Conservation (phyloP, 1,140 invertebrate genomes). For the Atta cephalotes region DNA sequence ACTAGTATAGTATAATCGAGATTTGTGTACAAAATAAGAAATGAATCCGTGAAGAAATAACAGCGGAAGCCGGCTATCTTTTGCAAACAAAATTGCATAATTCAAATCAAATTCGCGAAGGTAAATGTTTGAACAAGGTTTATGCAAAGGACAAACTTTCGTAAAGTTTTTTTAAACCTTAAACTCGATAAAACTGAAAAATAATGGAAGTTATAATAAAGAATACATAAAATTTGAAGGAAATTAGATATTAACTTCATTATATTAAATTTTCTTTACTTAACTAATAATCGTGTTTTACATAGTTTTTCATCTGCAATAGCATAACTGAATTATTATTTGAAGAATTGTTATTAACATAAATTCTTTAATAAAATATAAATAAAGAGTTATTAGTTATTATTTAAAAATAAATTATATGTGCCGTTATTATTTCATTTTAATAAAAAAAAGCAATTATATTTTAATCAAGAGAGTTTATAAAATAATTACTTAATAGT, state of each 20-base stretch:
- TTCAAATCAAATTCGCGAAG: not conserved
- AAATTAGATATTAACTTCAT: not conserved
- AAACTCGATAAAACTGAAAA: not conserved
- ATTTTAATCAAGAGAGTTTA: not conserved
- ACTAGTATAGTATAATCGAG: not conserved
- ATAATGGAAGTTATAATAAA: not conserved
- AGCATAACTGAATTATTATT: not conserved
- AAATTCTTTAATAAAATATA: not conserved
- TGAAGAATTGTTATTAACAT: not conserved
- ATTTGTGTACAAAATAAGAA: slow-evolving; percentile 10
- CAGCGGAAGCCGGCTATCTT: not conserved
- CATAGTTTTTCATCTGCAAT: not conserved
- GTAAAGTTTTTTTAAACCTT: not conserved
- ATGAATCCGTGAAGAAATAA: not conserved
- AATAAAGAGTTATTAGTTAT: not conserved
- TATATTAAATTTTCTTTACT: not conserved
- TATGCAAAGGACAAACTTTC: not conserved
- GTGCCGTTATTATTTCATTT: not conserved
- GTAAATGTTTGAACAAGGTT: not conserved
- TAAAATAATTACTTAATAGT: not conserved
- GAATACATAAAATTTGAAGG: not conserved
- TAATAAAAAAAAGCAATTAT: not conserved
- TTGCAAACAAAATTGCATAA: not conserved
- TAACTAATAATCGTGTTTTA: not conserved
- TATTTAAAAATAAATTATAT: not conserved